Percentiles rank a stretch among this genome's conserved stretches.
Conservation (phyloP, 2,113 vertebrate genomes). For the Phyllostomus hastatus region DNA sequence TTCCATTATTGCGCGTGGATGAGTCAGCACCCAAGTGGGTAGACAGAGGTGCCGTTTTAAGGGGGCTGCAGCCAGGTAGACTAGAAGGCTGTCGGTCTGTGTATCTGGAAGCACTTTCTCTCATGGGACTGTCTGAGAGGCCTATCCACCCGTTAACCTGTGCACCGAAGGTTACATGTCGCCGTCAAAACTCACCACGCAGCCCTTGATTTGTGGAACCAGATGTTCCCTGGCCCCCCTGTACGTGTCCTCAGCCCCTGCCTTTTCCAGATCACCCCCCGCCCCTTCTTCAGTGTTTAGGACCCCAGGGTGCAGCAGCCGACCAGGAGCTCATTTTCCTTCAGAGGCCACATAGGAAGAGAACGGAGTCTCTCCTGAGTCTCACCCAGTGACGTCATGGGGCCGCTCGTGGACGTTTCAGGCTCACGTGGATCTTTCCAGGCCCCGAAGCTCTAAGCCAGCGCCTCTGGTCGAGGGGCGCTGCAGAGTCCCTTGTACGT, state of each 20-base stretch:
- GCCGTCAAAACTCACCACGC: not conserved
- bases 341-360: not conserved
- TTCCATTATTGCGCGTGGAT: not conserved
- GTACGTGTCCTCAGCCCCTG: not conserved
- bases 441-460: not conserved
- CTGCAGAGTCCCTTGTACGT: not conserved
- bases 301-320: not conserved
- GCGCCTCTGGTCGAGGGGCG: not conserved
- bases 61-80: not conserved
- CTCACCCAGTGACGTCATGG: not conserved
- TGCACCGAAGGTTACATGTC: not conserved
- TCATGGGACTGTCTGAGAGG: not conserved
- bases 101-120: not conserved
- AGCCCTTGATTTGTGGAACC: not conserved
- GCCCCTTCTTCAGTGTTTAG: not conserved
- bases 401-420: not conserved
- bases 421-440: not conserved
- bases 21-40: not conserved
- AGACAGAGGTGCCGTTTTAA: not conserved
- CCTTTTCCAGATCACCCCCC: not conserved
- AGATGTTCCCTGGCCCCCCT: not conserved
- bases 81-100: not conserved
- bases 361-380: not conserved
- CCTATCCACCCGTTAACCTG: not conserved
- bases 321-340: not conserved